phyloP scores from a whole-genome alignment of 2,888 invertebrate genomes.

The Leptopterna dolabrata region DNA sequence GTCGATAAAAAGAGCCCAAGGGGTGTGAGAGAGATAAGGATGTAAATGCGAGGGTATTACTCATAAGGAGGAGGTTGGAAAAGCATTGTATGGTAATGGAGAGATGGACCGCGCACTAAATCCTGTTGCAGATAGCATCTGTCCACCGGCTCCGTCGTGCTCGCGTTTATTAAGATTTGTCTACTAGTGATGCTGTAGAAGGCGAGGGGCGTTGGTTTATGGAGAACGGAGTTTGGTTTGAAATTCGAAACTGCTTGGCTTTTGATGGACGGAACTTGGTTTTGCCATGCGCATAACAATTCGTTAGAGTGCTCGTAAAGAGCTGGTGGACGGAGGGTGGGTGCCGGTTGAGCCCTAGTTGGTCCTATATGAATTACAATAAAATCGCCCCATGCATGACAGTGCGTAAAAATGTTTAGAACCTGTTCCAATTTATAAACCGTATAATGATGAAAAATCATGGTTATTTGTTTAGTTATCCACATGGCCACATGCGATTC shows the following conservation, averaged over 20 bases:
- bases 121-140: constrained; percentile 52
- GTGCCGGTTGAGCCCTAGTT: too few species aligned
- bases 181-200: neutral
- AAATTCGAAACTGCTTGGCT: neutral
- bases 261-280: too few species aligned
- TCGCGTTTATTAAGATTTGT: constrained; percentile 55
- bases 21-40: constrained; percentile 56
- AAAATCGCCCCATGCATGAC: too few species aligned
- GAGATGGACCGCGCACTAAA: constrained; percentile 54
- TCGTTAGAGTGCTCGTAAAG: too few species aligned
- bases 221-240: neutral
- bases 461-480: too few species aligned
- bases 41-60: constrained; percentile 55
- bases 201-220: neutral
- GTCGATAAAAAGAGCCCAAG: constrained; percentile 54
- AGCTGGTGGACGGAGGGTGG: too few species aligned
- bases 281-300: too few species aligned
- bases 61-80: constrained; percentile 52
- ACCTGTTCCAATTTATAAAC: too few species aligned
- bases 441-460: too few species aligned
- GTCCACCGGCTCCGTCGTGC: constrained; percentile 40
- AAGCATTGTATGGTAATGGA: constrained; percentile 55
- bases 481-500: too few species aligned
- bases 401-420: too few species aligned
- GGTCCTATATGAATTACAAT: too few species aligned